phyloP scores from a whole-genome alignment of 2,888 invertebrate genomes.

The Harmothoe impar region DNA sequence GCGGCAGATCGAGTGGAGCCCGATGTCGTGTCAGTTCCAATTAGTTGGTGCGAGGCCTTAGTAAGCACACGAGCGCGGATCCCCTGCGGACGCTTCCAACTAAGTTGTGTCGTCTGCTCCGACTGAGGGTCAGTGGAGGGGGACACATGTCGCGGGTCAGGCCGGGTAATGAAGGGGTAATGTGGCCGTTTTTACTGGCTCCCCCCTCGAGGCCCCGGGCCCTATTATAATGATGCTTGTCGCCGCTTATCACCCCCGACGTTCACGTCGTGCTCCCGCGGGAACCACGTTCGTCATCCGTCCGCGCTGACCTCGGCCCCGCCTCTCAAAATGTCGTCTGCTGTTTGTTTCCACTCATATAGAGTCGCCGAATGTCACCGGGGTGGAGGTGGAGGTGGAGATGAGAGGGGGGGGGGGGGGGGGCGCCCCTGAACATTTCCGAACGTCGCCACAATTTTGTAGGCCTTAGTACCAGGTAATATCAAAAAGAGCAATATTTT shows the following conservation, averaged over 20 bases:
- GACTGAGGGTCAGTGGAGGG: not conserved
- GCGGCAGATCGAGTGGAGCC: not conserved
- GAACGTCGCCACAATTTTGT: too few relatives aligned
- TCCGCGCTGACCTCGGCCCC: conserved; percentile 15
- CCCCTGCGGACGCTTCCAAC: not conserved
- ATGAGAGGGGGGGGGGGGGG: too few relatives aligned
- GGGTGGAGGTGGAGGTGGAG: too few relatives aligned
- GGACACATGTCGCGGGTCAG: conserved; percentile 59
- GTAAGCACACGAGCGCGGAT: not conserved
- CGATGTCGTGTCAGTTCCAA: conserved; percentile 43
- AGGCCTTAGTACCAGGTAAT: too few relatives aligned
- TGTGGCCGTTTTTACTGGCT: not conserved
- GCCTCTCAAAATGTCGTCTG: conserved; percentile 7
- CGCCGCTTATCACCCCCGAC: conserved; percentile 51
- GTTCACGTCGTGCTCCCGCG: conserved; percentile 28
- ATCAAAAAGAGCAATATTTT: too few relatives aligned
- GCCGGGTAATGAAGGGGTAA: conserved; percentile 52
- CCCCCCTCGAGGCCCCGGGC: conserved; percentile 18
- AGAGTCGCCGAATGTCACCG: too few relatives aligned
- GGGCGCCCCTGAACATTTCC: too few relatives aligned
- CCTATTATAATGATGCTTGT: conserved; percentile 61
- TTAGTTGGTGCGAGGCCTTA: not conserved
- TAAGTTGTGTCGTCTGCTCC: conserved; percentile 24
- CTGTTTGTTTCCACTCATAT: not conserved
- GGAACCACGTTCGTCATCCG: conserved; percentile 47